Evolutionary conservation across 1,140 invertebrate genomes (phyloP).

Genomic region (Ips nitidus): DNA sequence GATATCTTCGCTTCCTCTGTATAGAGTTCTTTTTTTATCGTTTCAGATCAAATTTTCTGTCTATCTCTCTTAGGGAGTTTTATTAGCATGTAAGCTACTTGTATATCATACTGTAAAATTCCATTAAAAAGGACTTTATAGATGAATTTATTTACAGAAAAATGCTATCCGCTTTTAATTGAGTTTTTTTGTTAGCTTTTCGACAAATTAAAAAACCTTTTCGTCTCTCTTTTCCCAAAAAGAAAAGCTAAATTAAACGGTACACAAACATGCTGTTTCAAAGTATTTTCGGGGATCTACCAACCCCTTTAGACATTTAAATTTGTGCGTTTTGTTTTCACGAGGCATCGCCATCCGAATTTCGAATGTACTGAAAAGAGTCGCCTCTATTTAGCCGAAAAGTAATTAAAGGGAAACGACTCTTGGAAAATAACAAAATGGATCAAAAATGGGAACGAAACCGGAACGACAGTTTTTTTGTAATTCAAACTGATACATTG

Average conservation of each 20-base stretch:
- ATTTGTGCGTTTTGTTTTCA: conserved; percentile 30
- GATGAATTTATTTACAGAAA: conserved; percentile 23
- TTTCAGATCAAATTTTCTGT: background rate
- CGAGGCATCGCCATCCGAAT: background rate
- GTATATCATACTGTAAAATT: background rate
- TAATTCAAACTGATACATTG: too few relatives aligned
- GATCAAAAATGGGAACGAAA: too few relatives aligned
- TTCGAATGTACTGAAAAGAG: background rate
- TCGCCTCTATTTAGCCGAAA: background rate
- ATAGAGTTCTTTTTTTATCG: background rate
- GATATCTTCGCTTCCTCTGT: too few relatives aligned
- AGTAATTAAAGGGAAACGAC: conserved; percentile 16
- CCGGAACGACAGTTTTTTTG: too few relatives aligned
- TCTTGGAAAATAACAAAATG: too few relatives aligned
- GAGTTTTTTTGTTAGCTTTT: conserved; percentile 35
- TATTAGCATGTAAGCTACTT: background rate
- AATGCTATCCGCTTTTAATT: conserved; percentile 29
- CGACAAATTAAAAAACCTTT: conserved; percentile 31
- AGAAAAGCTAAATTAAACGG: conserved; percentile 33
- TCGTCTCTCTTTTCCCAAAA: conserved; percentile 8
- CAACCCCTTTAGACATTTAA: conserved; percentile 19
- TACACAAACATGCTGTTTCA: conserved; percentile 33
- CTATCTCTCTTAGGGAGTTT: background rate
- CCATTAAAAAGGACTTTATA: conserved; percentile 19
- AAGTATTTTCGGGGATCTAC: conserved; percentile 23